Evolutionary conservation across 1,140 invertebrate species (phyloP).

Genomic region (Drosophila punjabiensis): DNA sequence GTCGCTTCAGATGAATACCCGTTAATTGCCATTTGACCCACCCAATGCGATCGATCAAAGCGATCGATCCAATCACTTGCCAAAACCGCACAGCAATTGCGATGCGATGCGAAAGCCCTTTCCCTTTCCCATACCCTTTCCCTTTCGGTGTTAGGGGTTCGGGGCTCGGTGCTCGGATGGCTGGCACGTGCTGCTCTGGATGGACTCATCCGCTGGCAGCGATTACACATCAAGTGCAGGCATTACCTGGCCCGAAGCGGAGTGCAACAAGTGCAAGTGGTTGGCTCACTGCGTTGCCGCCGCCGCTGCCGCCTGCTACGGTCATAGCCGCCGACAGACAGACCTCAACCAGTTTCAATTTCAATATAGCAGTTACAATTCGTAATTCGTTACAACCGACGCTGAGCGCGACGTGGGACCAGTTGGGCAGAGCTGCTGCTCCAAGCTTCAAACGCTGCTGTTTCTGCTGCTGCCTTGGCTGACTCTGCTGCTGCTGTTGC

Average conservation of each 20-base stretch:
- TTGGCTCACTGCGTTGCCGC: slow-evolving; percentile 9
- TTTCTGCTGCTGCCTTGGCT: slow-evolving; percentile 34
- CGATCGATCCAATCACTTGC: slow-evolving; percentile 12
- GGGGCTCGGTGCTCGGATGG: background rate
- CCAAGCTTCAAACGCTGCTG: slow-evolving; percentile 9
- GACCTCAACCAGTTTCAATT: slow-evolving; percentile 80
- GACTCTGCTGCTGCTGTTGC: slow-evolving; percentile 1
- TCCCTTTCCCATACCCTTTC: slow-evolving; percentile 4
- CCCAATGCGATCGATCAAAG: slow-evolving; percentile 26
- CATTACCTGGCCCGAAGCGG: slow-evolving; percentile 3
- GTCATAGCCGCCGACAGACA: slow-evolving; percentile 43
- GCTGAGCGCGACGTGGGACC: slow-evolving; percentile 40
- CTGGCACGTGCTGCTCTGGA: background rate
- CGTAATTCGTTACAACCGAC: slow-evolving; percentile 76
- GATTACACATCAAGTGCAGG: slow-evolving; percentile 15
- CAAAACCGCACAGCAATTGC: slow-evolving; percentile 1
- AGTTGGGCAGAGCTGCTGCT: slow-evolving; percentile 33
- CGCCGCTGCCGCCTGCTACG: slow-evolving; percentile 24
- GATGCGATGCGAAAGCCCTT: slow-evolving; percentile 23
- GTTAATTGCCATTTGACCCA: slow-evolving; percentile 49
- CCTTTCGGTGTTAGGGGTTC: background rate
- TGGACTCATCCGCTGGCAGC: background rate
- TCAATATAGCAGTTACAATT: slow-evolving; percentile 69
- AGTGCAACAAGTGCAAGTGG: slow-evolving; percentile 55
- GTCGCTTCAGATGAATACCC: slow-evolving; percentile 31